phyloP scores from a whole-genome alignment of 2,888 invertebrate genomes.

The Plebejus anna region DNA sequence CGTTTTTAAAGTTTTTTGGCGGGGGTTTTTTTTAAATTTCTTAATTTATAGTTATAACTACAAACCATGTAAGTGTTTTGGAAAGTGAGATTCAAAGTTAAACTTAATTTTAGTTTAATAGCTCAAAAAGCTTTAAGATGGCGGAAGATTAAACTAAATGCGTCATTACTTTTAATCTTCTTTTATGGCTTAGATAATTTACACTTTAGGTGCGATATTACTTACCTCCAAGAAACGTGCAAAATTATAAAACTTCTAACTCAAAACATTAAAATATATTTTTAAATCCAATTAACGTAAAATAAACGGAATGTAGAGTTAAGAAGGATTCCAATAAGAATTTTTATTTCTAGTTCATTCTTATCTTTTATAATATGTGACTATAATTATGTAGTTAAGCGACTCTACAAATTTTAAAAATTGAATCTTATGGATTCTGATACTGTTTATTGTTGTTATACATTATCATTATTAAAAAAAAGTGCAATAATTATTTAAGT shows the following conservation, averaged over 20 bases:
- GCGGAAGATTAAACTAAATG: not conserved
- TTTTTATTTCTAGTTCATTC: not conserved
- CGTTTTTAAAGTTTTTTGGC: too few species aligned
- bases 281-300: not conserved
- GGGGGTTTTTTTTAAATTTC: too few species aligned
- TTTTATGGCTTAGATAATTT: not conserved
- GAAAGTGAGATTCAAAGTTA: slow-evolving; percentile 2
- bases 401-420: too few species aligned
- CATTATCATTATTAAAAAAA: too few species aligned
- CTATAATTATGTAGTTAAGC: too few species aligned
- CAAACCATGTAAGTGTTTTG: not conserved
- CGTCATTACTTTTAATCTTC: slow-evolving; percentile 13
- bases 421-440: too few species aligned
- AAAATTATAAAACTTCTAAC: not conserved
- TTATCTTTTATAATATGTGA: too few species aligned
- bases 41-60: not conserved
- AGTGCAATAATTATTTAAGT: too few species aligned
- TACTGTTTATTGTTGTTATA: too few species aligned
- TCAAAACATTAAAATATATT: not conserved
- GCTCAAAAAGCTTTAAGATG: slow-evolving; percentile 1
- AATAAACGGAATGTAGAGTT: not conserved
- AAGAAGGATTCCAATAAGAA: not conserved
- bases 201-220: not conserved
- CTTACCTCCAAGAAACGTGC: not conserved
- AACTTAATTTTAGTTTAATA: not conserved